These are phyloP conservation scores for Paralinhomoeus sp. DNA, from an alignment of 2,888 invertebrate genomes.

Conservation along the genomic window DNA sequence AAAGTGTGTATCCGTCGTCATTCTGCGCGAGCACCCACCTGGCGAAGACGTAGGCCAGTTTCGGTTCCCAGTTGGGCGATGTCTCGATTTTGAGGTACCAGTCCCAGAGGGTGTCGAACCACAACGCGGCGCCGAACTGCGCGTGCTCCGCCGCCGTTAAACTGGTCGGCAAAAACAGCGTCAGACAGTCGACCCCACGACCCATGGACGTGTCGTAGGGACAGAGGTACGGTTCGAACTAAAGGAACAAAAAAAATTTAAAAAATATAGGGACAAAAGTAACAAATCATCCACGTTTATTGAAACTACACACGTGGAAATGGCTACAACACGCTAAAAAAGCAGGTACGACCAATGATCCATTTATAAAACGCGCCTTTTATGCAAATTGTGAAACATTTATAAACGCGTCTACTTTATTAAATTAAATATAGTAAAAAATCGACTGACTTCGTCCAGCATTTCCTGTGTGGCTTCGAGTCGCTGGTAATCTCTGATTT, in stretches of 20 bases:
- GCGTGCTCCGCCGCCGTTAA: conserved; percentile 8
- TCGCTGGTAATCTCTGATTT: conserved; percentile 39
- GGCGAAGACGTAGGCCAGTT: conserved; percentile 43
- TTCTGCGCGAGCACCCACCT: too few relatives aligned
- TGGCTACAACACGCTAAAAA: too few relatives aligned
- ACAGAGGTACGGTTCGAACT: conserved; percentile 49
- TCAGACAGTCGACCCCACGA: conserved; percentile 38
- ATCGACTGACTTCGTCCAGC: conserved; percentile 38
- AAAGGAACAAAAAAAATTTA: too few relatives aligned
- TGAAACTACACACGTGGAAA: too few relatives aligned
- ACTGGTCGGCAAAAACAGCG: conserved; percentile 42
- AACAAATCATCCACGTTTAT: too few relatives aligned
- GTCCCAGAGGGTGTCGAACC: conserved; percentile 30
- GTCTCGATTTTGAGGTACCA: conserved; percentile 28
- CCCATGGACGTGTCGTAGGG: conserved; percentile 39
- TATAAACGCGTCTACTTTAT: background rate
- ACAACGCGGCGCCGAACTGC: conserved; percentile 22
- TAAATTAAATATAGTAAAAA: background rate
- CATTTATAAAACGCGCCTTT: too few relatives aligned
- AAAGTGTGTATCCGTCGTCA: too few relatives aligned
- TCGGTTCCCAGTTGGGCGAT: conserved; percentile 28
- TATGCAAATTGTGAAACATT: background rate
- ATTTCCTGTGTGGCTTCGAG: conserved; percentile 57
- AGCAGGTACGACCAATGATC: too few relatives aligned
- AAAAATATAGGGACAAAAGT: background rate